Conservation (phyloP, 2,888 invertebrate species). For the Cryptocheilus praepositus region DNA sequence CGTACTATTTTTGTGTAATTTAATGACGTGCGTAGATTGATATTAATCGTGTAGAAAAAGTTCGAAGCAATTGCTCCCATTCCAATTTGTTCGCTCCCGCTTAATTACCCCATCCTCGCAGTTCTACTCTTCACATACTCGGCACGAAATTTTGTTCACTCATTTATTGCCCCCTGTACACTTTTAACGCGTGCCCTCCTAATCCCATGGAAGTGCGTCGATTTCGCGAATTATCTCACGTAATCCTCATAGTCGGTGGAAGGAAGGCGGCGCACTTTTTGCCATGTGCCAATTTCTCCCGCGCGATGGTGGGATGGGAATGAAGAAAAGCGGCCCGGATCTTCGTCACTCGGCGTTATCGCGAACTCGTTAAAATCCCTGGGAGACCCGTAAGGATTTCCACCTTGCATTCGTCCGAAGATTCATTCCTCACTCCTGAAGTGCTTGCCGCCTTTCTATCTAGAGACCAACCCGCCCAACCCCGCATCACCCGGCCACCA, state of each 20-base stretch:
- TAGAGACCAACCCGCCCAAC: neutral
- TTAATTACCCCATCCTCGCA: too few relatives aligned
- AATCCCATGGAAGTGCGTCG: too few relatives aligned
- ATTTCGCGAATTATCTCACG: conserved; percentile 20
- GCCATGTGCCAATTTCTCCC: neutral
- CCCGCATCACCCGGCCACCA: neutral
- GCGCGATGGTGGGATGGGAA: neutral
- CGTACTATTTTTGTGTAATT: too few relatives aligned
- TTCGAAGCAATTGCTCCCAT: too few relatives aligned
- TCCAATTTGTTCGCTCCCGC: too few relatives aligned
- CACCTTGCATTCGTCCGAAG: conserved; percentile 43
- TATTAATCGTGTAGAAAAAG: too few relatives aligned
- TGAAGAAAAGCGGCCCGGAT: conserved; percentile 26
- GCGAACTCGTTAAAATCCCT: conserved; percentile 58
- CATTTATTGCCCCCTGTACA: too few relatives aligned
- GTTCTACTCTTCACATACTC: too few relatives aligned
- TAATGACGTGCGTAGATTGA: too few relatives aligned
- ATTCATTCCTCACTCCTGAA: conserved; percentile 44
- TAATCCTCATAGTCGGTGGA: too few relatives aligned
- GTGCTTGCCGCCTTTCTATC: neutral
- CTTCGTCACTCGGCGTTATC: conserved; percentile 50
- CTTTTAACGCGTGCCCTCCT: too few relatives aligned
- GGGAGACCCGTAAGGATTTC: conserved; percentile 46
- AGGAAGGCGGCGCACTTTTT: conserved; percentile 18
- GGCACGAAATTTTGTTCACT: too few relatives aligned